phyloP scores from a whole-genome alignment of 1,140 invertebrate genomes.

The Penaeus vannamei region DNA sequence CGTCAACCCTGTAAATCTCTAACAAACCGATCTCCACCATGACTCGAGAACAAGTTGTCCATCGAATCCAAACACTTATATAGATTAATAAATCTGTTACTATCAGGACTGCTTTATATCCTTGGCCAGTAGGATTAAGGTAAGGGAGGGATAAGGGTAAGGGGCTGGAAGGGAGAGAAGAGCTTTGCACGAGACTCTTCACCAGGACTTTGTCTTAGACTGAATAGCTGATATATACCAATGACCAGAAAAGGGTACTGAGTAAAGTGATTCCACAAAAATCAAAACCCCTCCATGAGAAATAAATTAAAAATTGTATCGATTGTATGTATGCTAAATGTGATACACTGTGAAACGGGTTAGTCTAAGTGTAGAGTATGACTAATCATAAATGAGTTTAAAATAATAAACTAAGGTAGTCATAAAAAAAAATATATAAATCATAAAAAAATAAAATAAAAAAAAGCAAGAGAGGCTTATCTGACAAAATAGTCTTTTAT shows the following conservation, averaged over 20 bases:
- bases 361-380: slow-evolving; percentile 35
- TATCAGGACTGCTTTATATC: slow-evolving; percentile 2
- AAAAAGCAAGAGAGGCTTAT: slow-evolving; percentile 32
- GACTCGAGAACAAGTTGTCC: background rate
- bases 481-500: slow-evolving; percentile 27
- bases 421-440: background rate
- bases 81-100: no score
- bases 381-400: background rate
- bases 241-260: slow-evolving; percentile 30
- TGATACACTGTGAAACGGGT: slow-evolving; percentile 29
- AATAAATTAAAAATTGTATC: background rate
- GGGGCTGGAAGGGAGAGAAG: slow-evolving; percentile 7
- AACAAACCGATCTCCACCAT: slow-evolving; percentile 34
- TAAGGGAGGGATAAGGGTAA: background rate
- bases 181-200: slow-evolving; percentile 2
- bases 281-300: slow-evolving; percentile 18
- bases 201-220: slow-evolving; percentile 26
- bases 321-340: slow-evolving; percentile 5
- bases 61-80: background rate
- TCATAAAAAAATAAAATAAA: slow-evolving; percentile 21
- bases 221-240: background rate
- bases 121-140: background rate
- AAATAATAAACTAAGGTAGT: slow-evolving; percentile 1
- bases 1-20: slow-evolving; percentile 50
- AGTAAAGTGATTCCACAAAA: slow-evolving; percentile 36